A percentile compares a stretch with the other conserved stretches of the same genome.
phyloP scores from a whole-genome alignment of 2,797 vertebrate species.

The Crenuchus spilurus region DNA sequence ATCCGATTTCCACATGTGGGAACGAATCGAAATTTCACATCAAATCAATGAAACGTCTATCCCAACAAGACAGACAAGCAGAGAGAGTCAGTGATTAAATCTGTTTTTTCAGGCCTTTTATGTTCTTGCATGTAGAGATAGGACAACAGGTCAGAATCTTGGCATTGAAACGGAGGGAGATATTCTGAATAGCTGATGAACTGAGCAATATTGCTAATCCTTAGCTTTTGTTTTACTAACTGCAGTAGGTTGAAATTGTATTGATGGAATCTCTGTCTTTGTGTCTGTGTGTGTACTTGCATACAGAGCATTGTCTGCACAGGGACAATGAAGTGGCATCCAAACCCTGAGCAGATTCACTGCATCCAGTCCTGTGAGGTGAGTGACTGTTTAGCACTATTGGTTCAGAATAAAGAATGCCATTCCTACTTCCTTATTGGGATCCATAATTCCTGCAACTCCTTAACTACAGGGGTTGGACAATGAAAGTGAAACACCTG shows the following conservation, averaged over 20 bases:
- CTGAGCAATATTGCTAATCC: no score
- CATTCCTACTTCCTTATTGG: not conserved
- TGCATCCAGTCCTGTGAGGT: conserved; percentile 98
- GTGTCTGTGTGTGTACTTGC: conserved; percentile 17
- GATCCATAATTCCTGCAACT: not conserved
- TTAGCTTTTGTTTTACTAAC: no score
- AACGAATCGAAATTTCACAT: conserved; percentile 13
- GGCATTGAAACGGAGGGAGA: not conserved
- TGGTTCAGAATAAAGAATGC: not conserved
- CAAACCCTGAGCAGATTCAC: conserved; percentile 84
- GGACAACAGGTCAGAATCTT: not conserved
- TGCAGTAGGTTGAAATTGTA: no score
- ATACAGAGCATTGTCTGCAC: conserved; percentile 89
- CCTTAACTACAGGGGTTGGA: conserved; percentile 1
- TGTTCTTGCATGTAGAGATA: not conserved
- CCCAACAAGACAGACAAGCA: conserved; percentile 19
- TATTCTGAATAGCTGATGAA: not conserved
- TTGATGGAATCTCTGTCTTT: not conserved
- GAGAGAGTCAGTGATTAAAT: not conserved
- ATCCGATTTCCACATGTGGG: conserved; percentile 30
- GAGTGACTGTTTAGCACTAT: conserved; percentile 60
- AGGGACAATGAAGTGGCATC: conserved; percentile 88
- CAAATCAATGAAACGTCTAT: conserved; percentile 28
- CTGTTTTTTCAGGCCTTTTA: not conserved
- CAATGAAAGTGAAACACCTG: conserved; percentile 15